A percentile compares a stretch with the other conserved stretches of the same genome.
These are phyloP conservation scores for Gavia stellata DNA, from an alignment of 2,113 vertebrate species.

Conservation along the genomic window DNA sequence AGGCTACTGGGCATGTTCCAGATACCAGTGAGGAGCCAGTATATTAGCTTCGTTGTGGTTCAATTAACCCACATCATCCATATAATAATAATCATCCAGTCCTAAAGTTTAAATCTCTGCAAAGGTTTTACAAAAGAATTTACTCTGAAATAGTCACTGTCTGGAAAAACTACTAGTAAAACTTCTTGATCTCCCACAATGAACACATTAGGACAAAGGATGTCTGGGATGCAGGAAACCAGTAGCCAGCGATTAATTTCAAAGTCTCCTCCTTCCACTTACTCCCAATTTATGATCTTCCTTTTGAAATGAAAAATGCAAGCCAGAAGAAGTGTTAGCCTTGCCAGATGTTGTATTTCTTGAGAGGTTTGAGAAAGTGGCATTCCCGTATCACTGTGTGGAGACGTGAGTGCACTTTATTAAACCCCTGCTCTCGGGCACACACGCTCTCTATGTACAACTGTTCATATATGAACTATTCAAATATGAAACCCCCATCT, in stretches of 20 bases:
- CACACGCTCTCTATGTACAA: rapidly evolving
- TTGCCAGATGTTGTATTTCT: neutral
- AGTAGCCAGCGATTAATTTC: neutral
- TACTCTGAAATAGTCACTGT: neutral
- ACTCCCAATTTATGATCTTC: neutral
- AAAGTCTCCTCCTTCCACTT: neutral
- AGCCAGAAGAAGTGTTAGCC: neutral
- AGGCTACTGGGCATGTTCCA: neutral
- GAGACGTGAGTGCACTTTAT: rapidly evolving
- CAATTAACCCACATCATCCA: neutral
- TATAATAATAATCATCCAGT: neutral
- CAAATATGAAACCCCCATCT: neutral
- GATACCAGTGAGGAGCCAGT: too few species aligned
- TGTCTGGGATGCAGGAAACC: neutral
- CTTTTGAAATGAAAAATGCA: neutral
- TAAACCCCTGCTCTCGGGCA: neutral
- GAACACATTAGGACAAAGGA: neutral
- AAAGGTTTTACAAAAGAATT: neutral
- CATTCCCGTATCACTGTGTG: neutral
- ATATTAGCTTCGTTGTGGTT: neutral
- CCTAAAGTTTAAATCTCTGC: neutral
- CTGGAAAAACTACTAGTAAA: neutral
- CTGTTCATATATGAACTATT: neutral
- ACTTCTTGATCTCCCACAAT: neutral
- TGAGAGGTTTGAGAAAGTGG: neutral